These are phyloP conservation scores for Isurus oxyrinchus DNA, from an alignment of 2,113 vertebrate genomes.

Conservation along the genomic window DNA sequence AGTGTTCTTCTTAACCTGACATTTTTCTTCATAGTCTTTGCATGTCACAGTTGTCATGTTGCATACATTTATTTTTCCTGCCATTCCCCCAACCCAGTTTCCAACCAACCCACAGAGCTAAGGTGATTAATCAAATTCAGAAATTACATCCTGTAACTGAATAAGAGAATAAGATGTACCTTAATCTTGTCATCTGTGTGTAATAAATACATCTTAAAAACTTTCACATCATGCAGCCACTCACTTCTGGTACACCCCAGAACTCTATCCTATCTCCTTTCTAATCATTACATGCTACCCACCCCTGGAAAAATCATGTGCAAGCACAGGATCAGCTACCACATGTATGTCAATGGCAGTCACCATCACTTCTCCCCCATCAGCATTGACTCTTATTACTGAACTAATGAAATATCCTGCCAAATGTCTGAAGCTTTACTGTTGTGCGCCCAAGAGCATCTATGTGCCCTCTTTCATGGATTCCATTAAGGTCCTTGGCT, in stretches of 20 bases:
- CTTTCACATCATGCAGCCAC: neutral
- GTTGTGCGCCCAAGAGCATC: neutral
- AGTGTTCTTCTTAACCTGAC: neutral
- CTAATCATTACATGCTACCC: neutral
- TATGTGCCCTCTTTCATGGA: neutral
- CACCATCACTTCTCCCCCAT: neutral
- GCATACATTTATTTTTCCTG: neutral
- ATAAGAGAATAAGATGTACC: neutral
- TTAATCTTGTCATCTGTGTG: neutral
- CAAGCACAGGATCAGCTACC: neutral
- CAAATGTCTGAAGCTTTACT: neutral
- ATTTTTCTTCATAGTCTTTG: neutral
- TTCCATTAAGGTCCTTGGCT: neutral
- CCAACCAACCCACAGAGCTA: neutral
- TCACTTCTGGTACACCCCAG: neutral
- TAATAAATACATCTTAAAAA: neutral
- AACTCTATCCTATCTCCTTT: neutral
- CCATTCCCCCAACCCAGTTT: neutral
- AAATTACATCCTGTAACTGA: neutral
- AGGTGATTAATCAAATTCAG: neutral
- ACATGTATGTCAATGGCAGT: neutral
- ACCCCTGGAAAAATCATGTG: neutral
- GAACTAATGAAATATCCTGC: neutral
- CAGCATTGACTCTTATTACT: neutral
- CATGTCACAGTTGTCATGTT: neutral